Conservation (phyloP, 2,797 vertebrate species). For the Pterois miles region DNA sequence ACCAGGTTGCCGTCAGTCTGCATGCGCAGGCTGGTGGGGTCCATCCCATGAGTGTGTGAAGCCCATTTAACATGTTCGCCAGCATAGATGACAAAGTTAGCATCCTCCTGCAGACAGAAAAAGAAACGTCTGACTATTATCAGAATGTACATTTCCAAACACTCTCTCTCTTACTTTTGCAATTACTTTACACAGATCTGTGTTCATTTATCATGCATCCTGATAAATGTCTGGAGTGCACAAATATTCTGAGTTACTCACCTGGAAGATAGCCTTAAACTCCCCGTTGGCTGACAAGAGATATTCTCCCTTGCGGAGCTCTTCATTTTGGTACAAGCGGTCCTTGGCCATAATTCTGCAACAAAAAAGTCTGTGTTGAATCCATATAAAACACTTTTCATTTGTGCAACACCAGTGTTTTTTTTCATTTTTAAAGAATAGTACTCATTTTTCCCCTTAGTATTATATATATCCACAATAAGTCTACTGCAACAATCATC, state of each 20-base stretch:
- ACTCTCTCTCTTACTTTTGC: too few relatives aligned
- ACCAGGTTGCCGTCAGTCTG: too few relatives aligned
- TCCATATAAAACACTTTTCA: not conserved
- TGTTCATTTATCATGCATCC: not conserved
- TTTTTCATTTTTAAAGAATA: too few relatives aligned
- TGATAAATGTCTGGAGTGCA: too few relatives aligned
- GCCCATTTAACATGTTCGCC: too few relatives aligned
- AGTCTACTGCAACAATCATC: not conserved
- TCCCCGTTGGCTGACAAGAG: constrained; percentile 44
- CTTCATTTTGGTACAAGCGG: constrained; percentile 44
- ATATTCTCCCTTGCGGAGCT: constrained; percentile 49
- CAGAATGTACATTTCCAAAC: accelerated
- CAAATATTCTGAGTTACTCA: not conserved
- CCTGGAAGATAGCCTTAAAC: constrained; percentile 57
- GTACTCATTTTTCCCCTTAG: too few relatives aligned
- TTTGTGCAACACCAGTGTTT: too few relatives aligned
- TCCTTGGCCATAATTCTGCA: constrained; percentile 58
- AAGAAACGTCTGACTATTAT: not conserved
- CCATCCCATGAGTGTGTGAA: not conserved
- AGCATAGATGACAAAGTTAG: constrained; percentile 55
- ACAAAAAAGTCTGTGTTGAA: not conserved
- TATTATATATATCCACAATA: too few relatives aligned
- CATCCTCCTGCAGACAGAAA: too few relatives aligned
- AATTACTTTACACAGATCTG: not conserved
- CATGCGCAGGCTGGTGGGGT: constrained; percentile 19